phyloP scores from a whole-genome alignment of 2,888 invertebrate genomes.

The Nomada ruficornis region DNA sequence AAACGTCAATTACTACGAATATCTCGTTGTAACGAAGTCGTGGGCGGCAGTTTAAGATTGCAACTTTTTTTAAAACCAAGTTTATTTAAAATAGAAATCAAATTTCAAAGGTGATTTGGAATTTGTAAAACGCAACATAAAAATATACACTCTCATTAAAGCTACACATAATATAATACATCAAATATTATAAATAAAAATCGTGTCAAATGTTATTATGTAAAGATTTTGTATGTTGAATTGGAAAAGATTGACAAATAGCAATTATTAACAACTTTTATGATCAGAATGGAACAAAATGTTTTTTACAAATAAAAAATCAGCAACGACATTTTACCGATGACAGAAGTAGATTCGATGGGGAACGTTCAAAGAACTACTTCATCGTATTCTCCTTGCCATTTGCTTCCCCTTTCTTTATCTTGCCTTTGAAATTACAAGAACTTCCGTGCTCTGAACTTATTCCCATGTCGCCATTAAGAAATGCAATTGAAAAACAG shows the following conservation, averaged over 20 bases:
- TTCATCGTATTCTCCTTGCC: background rate
- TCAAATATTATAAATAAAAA: background rate
- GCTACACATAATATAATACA: background rate
- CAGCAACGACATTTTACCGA: no score
- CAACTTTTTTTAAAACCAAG: background rate
- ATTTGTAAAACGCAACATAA: no score
- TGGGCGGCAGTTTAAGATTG: constrained; percentile 1
- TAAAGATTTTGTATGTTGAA: no score
- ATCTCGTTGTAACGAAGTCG: background rate
- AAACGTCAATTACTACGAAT: constrained; percentile 35
- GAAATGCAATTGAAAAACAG: constrained; percentile 37
- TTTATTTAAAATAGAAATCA: background rate
- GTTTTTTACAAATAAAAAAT: no score
- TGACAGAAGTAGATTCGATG: background rate
- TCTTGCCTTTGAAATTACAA: constrained; percentile 16
- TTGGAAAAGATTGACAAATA: no score
- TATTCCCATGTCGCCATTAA: constrained; percentile 24
- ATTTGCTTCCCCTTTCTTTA: constrained; percentile 4
- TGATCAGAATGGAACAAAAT: no score
- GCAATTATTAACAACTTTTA: no score
- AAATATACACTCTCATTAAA: no score
- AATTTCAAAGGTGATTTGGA: background rate
- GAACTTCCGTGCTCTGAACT: background rate
- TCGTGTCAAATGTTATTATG: background rate
- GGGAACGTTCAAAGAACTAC: background rate